Conservation (phyloP, 2,797 vertebrate species). For the Zalophus californianus region DNA sequence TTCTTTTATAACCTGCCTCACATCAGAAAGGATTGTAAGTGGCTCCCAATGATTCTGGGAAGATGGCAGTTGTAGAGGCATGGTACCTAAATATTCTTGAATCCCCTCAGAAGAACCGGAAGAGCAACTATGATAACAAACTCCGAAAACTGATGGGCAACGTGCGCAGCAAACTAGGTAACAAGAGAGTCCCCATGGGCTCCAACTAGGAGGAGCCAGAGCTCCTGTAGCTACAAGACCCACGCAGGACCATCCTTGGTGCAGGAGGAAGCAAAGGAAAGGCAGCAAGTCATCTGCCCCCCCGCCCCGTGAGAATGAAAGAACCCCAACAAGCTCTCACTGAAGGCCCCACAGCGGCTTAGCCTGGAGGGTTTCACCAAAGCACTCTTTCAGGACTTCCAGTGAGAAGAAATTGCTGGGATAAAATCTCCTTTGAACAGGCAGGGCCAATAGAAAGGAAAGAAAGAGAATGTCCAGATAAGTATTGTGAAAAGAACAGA, state of each 20-base stretch:
- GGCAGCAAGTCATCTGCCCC: neutral
- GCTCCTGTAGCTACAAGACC: neutral
- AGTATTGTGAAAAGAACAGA: neutral
- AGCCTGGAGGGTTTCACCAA: neutral
- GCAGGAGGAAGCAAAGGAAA: neutral
- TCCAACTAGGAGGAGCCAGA: neutral
- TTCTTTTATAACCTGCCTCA: slow-evolving; percentile 21
- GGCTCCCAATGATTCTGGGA: neutral
- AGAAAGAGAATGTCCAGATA: neutral
- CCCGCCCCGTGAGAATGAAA: neutral
- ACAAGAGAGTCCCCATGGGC: neutral
- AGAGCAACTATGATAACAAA: neutral
- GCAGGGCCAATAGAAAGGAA: neutral
- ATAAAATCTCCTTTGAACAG: neutral
- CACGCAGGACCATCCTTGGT: neutral
- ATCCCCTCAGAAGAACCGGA: neutral
- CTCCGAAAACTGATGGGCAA: neutral
- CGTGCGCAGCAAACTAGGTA: neutral
- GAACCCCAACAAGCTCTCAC: neutral
- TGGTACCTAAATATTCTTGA: neutral
- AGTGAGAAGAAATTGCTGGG: neutral
- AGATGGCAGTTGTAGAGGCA: neutral
- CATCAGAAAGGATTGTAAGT: neutral
- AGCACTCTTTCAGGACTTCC: neutral
- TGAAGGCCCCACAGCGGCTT: neutral